Evolutionary conservation across 2,797 vertebrate genomes (phyloP), one percentile per base, ranked within the genome.

Genomic region (Petrocephalus schoutedeni): DNA sequence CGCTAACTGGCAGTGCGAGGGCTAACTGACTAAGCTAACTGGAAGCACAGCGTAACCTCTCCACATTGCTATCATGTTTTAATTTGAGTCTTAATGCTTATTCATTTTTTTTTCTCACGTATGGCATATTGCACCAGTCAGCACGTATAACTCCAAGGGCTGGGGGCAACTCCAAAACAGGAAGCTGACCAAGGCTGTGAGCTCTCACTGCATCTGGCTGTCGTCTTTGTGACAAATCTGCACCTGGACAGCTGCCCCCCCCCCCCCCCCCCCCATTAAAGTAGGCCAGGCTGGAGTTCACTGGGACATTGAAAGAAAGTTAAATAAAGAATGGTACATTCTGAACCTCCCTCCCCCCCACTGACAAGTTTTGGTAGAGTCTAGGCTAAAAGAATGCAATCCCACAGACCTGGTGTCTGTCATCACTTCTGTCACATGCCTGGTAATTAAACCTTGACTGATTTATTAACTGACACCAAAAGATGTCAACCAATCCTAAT

Each of bases 381-480:
- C 95, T 92, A 92, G 95, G 94, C 95, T 94, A 93, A 91, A 95
- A 96, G 95, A 97, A 95, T 93, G 93, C 93, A 95, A 95, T 96
- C 96, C 94, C 93, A 93, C 93, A 94, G 95, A 95, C 94, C 95
- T 92, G 94, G 95, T 92, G 93, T 94, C 95, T 96, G 96, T 97
- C 96, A 95, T 93, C 89, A 88, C 94, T 95, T 95, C 96, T 94
- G 94, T 96, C 96, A 96, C 95, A 96, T 94, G 95, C 93, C 95
- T 95, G 95, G 95, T 97, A 97, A 98, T 98, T 98, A 98, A 97
- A 97, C 96, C 96, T 95, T 96, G 95, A 96, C 97, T 97, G 97
- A 98, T 97, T 98, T 97, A 97, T 96, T 97, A 96, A 98, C 96
- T 98, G 97, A 97, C 97, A 97, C 95, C 95, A 96, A 96, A 96